These are phyloP conservation scores for Drosophila burlai DNA, from an alignment of 1,140 invertebrate species.

Conservation along the genomic window DNA sequence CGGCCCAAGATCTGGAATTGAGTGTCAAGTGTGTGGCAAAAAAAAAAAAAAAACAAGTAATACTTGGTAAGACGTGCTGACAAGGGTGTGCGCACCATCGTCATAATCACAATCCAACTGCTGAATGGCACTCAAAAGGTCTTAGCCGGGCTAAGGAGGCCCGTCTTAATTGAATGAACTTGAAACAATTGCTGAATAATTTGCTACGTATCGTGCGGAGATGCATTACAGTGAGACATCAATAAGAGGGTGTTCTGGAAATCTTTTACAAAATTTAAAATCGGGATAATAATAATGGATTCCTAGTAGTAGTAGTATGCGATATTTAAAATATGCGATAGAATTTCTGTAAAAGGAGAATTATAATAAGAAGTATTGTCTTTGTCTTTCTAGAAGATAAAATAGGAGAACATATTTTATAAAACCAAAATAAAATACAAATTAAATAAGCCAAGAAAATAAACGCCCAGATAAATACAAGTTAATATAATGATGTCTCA, in stretches of 20 bases:
- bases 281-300: neutral
- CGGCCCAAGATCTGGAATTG: slow-evolving; percentile 31
- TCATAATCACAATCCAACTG: slow-evolving; percentile 35
- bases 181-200: slow-evolving; percentile 73
- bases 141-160: slow-evolving; percentile 28
- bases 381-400: too few species aligned
- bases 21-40: slow-evolving; percentile 45
- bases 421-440: too few species aligned
- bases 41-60: neutral
- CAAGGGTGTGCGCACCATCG: slow-evolving; percentile 18
- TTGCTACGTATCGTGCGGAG: slow-evolving; percentile 34
- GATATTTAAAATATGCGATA: too few species aligned
- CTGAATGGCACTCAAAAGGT: slow-evolving; percentile 59
- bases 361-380: too few species aligned
- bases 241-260: slow-evolving; percentile 29
- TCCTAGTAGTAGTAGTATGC: too few species aligned
- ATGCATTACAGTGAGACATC: slow-evolving; percentile 13
- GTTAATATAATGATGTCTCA: too few species aligned
- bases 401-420: too few species aligned
- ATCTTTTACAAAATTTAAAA: neutral
- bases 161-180: slow-evolving; percentile 67
- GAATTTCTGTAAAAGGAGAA: too few species aligned
- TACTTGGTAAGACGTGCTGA: slow-evolving; percentile 23
- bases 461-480: too few species aligned
- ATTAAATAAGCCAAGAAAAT: too few species aligned